Conservation (phyloP, 2,113 vertebrate genomes). For the Hiodon alosoides region DNA sequence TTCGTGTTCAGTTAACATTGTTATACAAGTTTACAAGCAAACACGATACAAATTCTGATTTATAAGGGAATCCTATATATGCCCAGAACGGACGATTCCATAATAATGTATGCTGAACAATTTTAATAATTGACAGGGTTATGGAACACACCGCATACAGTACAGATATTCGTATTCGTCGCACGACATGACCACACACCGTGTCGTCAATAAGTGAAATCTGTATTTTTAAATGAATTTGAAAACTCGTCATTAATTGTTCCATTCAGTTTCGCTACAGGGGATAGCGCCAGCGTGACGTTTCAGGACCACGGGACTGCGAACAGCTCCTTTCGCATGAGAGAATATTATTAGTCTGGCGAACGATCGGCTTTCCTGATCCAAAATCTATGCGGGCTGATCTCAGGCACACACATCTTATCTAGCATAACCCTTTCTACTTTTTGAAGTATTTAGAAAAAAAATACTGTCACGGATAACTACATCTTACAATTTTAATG, state of each 20-base stretch:
- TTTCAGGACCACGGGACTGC: conserved; percentile 50
- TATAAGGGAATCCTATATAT: no score
- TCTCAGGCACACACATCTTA: background rate
- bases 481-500: background rate
- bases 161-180: no score
- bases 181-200: no score
- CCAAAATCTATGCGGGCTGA: background rate
- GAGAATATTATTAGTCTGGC: background rate
- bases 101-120: no score
- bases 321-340: conserved; percentile 50
- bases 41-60: no score
- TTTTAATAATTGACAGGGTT: no score
- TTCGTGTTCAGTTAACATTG: no score
- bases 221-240: background rate
- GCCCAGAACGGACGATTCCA: no score
- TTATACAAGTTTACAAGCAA: no score
- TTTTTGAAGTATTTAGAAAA: background rate
- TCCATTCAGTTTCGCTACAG: background rate
- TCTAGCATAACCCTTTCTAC: no score
- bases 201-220: background rate
- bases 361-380: background rate
- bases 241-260: background rate
- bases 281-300: conserved; percentile 13
- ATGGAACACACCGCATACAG: no score
- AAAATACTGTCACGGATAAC: background rate